Conservation (phyloP, 2,797 vertebrate species). For the Acrocephalus scirpaceus region DNA sequence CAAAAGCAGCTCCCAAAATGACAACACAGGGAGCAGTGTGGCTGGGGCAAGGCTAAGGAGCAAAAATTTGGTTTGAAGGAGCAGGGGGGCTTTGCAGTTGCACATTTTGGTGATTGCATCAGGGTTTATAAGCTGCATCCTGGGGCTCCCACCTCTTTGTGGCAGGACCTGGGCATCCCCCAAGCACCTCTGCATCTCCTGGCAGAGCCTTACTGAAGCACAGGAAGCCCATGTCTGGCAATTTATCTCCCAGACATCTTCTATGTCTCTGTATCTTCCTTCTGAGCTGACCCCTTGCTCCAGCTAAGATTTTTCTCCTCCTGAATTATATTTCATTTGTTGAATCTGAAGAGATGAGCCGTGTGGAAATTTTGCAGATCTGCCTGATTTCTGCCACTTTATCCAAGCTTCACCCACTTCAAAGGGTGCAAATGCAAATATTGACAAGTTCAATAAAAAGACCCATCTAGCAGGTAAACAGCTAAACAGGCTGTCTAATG, state of each 20-base stretch:
- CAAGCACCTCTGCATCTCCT: not conserved
- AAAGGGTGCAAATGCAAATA: slow-evolving; percentile 16
- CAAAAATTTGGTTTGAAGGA: not conserved
- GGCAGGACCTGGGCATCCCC: not conserved
- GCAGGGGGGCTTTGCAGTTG: not conserved
- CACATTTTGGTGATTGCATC: not conserved
- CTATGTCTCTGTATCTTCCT: slow-evolving; percentile 12
- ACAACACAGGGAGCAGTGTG: not conserved
- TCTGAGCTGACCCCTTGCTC: slow-evolving; percentile 3
- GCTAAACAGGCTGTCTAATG: not conserved
- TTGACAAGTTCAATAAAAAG: slow-evolving; percentile 1
- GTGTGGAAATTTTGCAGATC: slow-evolving; percentile 5
- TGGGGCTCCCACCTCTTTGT: not conserved
- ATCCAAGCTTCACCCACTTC: not conserved
- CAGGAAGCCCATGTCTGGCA: not conserved
- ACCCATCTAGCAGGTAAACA: slow-evolving; percentile 12
- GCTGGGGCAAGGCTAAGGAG: accelerated
- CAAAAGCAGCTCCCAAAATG: not conserved
- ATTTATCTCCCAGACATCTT: slow-evolving; percentile 25
- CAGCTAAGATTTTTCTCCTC: slow-evolving; percentile 23
- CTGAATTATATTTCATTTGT: slow-evolving; percentile 25
- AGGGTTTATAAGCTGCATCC: not conserved
- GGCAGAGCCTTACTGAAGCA: not conserved
- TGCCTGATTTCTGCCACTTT: not conserved
- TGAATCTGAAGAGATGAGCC: not conserved